phyloP scores from a whole-genome alignment of 2,797 vertebrate genomes.

The Girardinus metallicus region DNA sequence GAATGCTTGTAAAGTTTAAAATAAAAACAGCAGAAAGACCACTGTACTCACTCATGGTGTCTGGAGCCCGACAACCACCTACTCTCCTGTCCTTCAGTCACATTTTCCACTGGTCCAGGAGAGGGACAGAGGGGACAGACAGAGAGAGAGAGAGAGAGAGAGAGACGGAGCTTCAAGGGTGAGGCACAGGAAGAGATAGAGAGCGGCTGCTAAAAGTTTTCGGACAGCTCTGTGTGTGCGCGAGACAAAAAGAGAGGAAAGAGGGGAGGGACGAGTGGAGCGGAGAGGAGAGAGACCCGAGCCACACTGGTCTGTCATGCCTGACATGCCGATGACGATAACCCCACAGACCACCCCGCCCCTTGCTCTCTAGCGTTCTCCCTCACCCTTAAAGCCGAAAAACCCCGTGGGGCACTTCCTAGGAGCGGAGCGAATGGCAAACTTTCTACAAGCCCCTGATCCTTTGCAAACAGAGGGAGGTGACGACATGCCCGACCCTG shows the following conservation, averaged over 20 bases:
- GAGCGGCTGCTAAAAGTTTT: conserved; percentile 55
- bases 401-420: conserved; percentile 46
- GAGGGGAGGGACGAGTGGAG: conserved; percentile 42
- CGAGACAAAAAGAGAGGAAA: conserved; percentile 34
- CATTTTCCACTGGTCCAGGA: conserved; percentile 74
- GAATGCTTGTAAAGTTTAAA: conserved; percentile 14
- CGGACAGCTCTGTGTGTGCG: conserved; percentile 38
- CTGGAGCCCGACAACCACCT: conserved; percentile 60
- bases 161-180: conserved; percentile 15
- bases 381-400: conserved; percentile 26
- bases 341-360: conserved; percentile 67
- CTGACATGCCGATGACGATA: conserved; percentile 71
- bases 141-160: conserved; percentile 35
- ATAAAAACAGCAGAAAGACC: conserved; percentile 18
- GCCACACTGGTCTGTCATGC: conserved; percentile 68
- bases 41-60: conserved; percentile 83
- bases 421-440: background rate
- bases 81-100: conserved; percentile 64
- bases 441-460: conserved; percentile 18
- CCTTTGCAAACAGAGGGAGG: conserved; percentile 9
- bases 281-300: conserved; percentile 50
- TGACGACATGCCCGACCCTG: conserved; percentile 4
- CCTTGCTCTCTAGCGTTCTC: conserved; percentile 8
- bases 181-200: conserved; percentile 35
- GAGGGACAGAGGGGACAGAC: conserved; percentile 35